Conservation (phyloP, 2,888 invertebrate genomes). For the Eupsilia transversa region DNA sequence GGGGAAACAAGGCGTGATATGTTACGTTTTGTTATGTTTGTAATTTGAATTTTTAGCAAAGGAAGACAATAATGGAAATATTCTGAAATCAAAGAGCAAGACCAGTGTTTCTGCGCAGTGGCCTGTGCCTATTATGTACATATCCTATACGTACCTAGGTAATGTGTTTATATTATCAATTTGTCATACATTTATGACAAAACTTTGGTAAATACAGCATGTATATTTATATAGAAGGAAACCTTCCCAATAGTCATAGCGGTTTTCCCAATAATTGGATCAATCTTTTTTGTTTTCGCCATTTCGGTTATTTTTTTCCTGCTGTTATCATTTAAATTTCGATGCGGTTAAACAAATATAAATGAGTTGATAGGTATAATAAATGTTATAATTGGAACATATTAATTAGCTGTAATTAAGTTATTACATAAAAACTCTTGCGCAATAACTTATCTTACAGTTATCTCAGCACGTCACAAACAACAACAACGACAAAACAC, state of each 20-base stretch:
- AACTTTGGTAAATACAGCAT: not conserved
- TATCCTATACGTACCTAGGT: not conserved
- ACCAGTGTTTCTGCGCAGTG: not conserved
- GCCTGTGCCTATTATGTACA: not conserved
- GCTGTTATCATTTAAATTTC: not conserved
- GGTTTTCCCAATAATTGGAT: slow-evolving; percentile 38
- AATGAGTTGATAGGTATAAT: not conserved
- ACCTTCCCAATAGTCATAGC: slow-evolving; percentile 1
- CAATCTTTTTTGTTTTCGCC: slow-evolving; percentile 16
- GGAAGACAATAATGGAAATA: not conserved
- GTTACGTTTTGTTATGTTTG: too few species aligned
- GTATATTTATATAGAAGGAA: slow-evolving; percentile 5
- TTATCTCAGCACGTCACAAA: slow-evolving; percentile 11
- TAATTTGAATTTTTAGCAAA: too few species aligned
- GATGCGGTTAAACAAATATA: slow-evolving; percentile 1
- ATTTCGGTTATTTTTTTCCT: slow-evolving; percentile 24
- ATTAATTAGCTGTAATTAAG: slow-evolving; percentile 31
- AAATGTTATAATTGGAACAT: slow-evolving; percentile 16
- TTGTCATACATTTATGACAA: not conserved
- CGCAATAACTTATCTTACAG: slow-evolving; percentile 17
- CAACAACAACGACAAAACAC: slow-evolving; percentile 49
- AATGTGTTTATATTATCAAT: not conserved
- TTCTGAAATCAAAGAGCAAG: too few species aligned
- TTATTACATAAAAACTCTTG: slow-evolving; percentile 1
- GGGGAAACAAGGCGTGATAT: too few species aligned